Base-by-base conservation (phyloP, 1,140 invertebrate species). In the Maconellicoccus hirsutus region DNA sequence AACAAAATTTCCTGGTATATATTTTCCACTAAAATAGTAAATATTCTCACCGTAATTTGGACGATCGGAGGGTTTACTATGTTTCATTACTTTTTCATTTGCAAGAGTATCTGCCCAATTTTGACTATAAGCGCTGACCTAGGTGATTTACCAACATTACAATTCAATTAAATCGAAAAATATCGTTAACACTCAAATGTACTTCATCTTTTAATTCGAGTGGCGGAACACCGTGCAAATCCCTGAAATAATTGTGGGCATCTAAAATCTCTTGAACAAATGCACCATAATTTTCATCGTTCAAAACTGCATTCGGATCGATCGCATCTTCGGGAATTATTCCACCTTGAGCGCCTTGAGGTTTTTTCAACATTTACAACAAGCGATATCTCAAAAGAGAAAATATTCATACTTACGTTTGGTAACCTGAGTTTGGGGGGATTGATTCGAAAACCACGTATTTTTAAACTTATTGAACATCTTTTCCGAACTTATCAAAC, bases 231-330 rank as follows among this genome's bases (percentile, higher is more conserved):
- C 85, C 84, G 76, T 94, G 91, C 72, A 84, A 84, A 29, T 77
- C 79, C 75, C 92, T 81, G 76, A 88, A 90, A 71, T 86, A 82
- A 77, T 93, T 93, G 79, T 93, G 90, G 27, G 87, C 85, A 70
- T 85, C 82, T 73, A 93, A 80, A 78, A 88, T 87, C 52, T 87
- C 84, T n/a, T 81, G 78, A 73, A 82, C 82, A 74, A 87, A 87
- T 38, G 6, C 42, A 52, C 3, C 12, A 19, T 52, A 52, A 52
- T 16, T 14, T 2, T 52, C 42, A 16, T 52, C 42, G 42, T 14
- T 52, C 2, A 52, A 16, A 16, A 52, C n/a, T 16, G 42, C 42
- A 52, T 52, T 52, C 16, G 12, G 42, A 19, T 52, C 42, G 6
- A 52, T 33, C 29, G 29, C 29, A 52, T 52, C n/a, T 52, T 2